phyloP scores from a whole-genome alignment of 2,797 vertebrate species.

The Geotrypetes seraphini region DNA sequence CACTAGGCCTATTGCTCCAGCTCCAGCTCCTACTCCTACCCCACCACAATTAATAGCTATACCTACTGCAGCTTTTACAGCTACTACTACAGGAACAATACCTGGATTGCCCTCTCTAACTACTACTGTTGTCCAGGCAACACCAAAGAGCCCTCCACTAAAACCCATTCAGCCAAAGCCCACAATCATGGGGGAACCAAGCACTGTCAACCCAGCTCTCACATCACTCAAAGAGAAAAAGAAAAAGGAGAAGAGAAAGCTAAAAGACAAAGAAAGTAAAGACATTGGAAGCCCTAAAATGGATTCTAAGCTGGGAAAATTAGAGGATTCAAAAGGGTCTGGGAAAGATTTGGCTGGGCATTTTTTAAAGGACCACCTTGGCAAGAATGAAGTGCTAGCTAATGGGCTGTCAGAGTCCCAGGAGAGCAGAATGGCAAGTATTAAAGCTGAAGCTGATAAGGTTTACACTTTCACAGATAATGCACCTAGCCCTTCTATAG shows the following conservation, averaged over 20 bases:
- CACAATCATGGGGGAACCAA: constrained; percentile 81
- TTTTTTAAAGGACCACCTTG: constrained; percentile 91
- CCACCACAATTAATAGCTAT: constrained; percentile 95
- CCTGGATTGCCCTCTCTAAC: constrained; percentile 72
- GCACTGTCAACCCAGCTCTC: constrained; percentile 74
- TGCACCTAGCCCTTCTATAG: constrained; percentile 93
- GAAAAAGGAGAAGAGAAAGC: constrained; percentile 88
- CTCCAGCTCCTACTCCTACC: constrained; percentile 74
- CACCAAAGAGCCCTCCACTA: constrained; percentile 81
- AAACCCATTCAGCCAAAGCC: constrained; percentile 97
- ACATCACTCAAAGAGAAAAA: constrained; percentile 83
- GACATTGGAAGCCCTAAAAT: constrained; percentile 70
- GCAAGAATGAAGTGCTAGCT: constrained; percentile 74
- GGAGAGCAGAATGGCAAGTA: constrained; percentile 97
- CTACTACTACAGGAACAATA: constrained; percentile 62
- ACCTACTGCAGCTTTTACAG: constrained; percentile 73
- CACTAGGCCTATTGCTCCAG: constrained; percentile 80
- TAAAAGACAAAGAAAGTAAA: constrained; percentile 87
- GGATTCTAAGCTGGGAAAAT: constrained; percentile 64
- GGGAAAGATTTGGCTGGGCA: constrained; percentile 81
- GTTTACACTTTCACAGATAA: constrained; percentile 98
- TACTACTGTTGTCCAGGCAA: constrained; percentile 72
- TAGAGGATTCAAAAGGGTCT: constrained; percentile 61
- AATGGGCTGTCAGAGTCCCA: constrained; percentile 80
- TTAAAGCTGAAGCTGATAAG: constrained; percentile 94